Conservation (phyloP, 1,140 invertebrate species). For the Heliothis subflexa region DNA sequence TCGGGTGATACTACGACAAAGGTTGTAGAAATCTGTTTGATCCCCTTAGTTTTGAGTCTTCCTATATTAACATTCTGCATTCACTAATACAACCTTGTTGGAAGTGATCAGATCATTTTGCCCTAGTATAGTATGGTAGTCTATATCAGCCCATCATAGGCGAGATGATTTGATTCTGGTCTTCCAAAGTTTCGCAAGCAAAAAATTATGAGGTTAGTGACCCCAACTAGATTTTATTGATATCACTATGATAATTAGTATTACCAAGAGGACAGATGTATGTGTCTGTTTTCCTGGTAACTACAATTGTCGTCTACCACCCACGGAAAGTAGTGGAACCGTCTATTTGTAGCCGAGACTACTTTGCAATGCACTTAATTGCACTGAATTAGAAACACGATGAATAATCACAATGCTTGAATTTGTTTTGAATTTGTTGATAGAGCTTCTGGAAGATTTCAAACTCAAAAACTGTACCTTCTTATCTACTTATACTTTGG, state of each 20-base stretch:
- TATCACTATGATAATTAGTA: not conserved
- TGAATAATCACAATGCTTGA: conserved; percentile 21
- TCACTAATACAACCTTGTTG: no score
- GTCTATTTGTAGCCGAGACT: conserved; percentile 3
- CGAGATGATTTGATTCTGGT: no score
- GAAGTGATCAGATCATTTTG: no score
- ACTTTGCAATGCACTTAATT: not conserved
- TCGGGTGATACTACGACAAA: no score
- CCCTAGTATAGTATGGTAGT: no score
- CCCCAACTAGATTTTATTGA: not conserved
- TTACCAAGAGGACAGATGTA: not conserved
- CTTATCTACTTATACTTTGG: not conserved
- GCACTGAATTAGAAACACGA: conserved; percentile 13
- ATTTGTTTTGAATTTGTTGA: conserved; percentile 3
- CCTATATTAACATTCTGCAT: no score
- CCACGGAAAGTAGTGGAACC: conserved; percentile 1
- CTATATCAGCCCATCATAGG: no score
- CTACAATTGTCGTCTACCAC: conserved; percentile 11
- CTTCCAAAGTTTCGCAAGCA: not conserved
- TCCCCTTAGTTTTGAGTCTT: no score
- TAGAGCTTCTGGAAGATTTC: not conserved
- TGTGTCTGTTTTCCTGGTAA: conserved; percentile 1
- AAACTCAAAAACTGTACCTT: not conserved
- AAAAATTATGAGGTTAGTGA: not conserved
- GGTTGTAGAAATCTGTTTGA: no score